Evolutionary conservation across 1,140 invertebrate species (phyloP).

Genomic region (Solen grandis): DNA sequence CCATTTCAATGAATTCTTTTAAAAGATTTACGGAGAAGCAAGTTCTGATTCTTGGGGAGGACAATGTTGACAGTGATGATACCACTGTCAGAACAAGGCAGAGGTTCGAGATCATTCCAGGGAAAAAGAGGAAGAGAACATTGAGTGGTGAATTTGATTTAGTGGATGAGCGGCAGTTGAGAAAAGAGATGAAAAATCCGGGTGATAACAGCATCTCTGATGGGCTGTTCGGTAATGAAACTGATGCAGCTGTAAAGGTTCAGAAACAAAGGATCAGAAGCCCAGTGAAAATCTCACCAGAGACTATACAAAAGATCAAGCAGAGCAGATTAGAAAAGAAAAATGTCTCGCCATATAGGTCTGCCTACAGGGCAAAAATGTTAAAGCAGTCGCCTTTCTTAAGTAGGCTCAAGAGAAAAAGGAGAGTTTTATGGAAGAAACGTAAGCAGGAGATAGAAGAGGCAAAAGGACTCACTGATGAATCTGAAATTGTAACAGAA

Average conservation of each 20-base stretch:
- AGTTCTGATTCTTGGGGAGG: constrained; percentile 36
- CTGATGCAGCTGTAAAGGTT: background rate
- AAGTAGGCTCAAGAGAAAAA: constrained; percentile 18
- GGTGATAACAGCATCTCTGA: constrained; percentile 19
- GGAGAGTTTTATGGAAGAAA: constrained; percentile 5
- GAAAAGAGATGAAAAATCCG: constrained; percentile 52
- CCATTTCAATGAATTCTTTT: constrained; percentile 37
- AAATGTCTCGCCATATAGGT: background rate
- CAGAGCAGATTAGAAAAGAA: constrained; percentile 11
- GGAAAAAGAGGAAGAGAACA: constrained; percentile 61
- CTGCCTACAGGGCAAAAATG: constrained; percentile 16
- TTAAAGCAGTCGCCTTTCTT: constrained; percentile 39
- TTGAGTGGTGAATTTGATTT: constrained; percentile 69
- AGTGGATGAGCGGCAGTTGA: constrained; percentile 58
- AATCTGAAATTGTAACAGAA: background rate
- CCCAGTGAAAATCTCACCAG: constrained; percentile 27
- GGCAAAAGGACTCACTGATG: too few species aligned
- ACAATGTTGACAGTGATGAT: constrained; percentile 44
- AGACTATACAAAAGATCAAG: background rate
- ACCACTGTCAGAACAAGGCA: constrained; percentile 41
- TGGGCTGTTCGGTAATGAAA: background rate
- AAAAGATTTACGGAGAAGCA: constrained; percentile 48
- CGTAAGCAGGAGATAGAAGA: background rate
- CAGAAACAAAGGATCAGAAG: constrained; percentile 15
- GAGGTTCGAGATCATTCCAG: constrained; percentile 49